Conservation (phyloP, 1,140 invertebrate genomes). For the Neodiprion fabricii region DNA sequence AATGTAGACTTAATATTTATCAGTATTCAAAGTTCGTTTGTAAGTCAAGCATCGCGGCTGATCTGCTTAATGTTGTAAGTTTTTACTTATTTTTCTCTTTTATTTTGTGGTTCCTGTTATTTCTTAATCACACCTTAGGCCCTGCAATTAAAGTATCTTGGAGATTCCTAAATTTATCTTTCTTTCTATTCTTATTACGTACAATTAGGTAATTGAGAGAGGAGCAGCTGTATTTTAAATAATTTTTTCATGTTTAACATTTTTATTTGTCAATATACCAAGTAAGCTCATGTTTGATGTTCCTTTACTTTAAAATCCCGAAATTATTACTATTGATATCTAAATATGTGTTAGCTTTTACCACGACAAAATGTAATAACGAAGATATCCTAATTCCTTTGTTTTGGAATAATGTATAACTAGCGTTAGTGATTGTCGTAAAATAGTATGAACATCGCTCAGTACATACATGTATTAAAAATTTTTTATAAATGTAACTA, state of each 20-base stretch:
- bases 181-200: background rate
- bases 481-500: too few species aligned
- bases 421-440: too few species aligned
- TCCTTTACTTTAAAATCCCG: too few species aligned
- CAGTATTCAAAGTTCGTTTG: slow-evolving; percentile 49
- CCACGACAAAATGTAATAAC: too few species aligned
- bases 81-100: background rate
- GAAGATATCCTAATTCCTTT: too few species aligned
- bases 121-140: background rate
- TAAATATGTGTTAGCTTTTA: background rate
- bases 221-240: too few species aligned
- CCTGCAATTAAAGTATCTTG: too few species aligned
- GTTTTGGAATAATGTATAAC: too few species aligned
- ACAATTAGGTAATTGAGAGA: background rate
- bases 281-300: background rate
- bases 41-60: slow-evolving; percentile 6
- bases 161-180: background rate
- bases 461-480: too few species aligned
- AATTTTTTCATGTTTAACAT: too few species aligned
- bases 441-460: too few species aligned
- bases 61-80: background rate
- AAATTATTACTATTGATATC: background rate
- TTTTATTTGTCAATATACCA: background rate
- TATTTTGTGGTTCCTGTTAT: background rate
- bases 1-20: slow-evolving; percentile 34